These are phyloP conservation scores for Drosophila falleni DNA, from an alignment of 2,888 invertebrate genomes.

Conservation along the genomic window DNA sequence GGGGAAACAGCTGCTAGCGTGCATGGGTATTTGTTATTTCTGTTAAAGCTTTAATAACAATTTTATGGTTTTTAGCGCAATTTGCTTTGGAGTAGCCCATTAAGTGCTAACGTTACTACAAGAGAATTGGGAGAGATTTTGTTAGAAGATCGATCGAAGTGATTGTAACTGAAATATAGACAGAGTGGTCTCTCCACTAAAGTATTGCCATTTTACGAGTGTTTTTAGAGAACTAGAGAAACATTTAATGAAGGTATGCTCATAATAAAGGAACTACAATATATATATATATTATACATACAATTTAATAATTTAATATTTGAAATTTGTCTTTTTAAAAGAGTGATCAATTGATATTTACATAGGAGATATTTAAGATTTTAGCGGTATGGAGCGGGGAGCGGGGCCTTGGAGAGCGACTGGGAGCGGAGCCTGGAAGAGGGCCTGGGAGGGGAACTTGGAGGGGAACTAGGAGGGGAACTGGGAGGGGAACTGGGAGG, in stretches of 20 bases:
- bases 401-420: too few relatives aligned
- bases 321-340: too few relatives aligned
- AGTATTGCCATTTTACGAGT: not conserved
- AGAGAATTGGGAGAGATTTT: slow-evolving; percentile 18
- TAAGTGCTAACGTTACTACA: slow-evolving; percentile 34
- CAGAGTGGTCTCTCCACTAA: slow-evolving; percentile 1
- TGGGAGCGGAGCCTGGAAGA: too few relatives aligned
- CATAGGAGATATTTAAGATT: too few relatives aligned
- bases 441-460: too few relatives aligned
- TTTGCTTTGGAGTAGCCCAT: slow-evolving; percentile 44
- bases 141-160: slow-evolving; percentile 21
- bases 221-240: not conserved
- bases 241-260: not conserved
- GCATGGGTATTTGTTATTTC: slow-evolving; percentile 39
- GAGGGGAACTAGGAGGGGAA: too few relatives aligned
- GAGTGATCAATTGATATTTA: too few relatives aligned
- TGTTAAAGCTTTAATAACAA: slow-evolving; percentile 69
- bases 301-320: too few relatives aligned
- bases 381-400: too few relatives aligned
- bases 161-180: slow-evolving; percentile 8
- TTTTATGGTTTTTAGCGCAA: slow-evolving; percentile 75
- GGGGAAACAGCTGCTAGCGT: slow-evolving; percentile 4
- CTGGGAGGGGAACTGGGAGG: too few relatives aligned
- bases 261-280: not conserved
- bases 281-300: too few relatives aligned